These are phyloP conservation scores for Melospiza melodia DNA, from an alignment of 2,113 vertebrate genomes.

Conservation along the genomic window DNA sequence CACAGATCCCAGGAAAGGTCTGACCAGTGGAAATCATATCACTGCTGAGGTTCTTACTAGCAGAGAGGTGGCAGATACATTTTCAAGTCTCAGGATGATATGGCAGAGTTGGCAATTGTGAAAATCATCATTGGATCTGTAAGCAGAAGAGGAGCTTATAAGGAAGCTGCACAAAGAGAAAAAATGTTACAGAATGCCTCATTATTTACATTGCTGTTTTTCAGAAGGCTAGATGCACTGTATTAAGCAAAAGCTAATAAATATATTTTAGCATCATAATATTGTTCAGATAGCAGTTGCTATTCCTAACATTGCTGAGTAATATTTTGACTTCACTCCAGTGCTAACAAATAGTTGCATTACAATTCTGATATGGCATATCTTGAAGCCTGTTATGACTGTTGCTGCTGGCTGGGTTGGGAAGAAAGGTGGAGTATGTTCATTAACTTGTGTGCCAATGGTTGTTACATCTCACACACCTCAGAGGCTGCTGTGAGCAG, in stretches of 20 bases:
- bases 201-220: neutral
- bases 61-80: neutral
- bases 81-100: neutral
- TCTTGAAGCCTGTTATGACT: conserved; percentile 35
- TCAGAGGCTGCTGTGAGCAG: neutral
- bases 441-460: neutral
- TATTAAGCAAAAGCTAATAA: neutral
- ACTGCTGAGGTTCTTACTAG: neutral
- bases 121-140: neutral
- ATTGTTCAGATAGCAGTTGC: conserved; percentile 1
- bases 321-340: conserved; percentile 33
- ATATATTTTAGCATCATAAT: neutral
- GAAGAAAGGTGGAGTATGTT: neutral
- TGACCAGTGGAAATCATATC: neutral
- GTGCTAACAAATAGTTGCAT: conserved; percentile 14
- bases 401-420: neutral
- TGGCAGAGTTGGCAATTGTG: neutral
- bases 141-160: neutral
- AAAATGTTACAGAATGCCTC: neutral
- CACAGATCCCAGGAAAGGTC: neutral
- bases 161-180: neutral
- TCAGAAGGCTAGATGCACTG: neutral
- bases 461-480: neutral
- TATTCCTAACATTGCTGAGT: conserved; percentile 38
- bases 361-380: neutral